Evolutionary conservation across 2,888 invertebrate species (phyloP), one percentile per base, ranked within the genome.

Genomic region (Pantelozetes paolii): DNA sequence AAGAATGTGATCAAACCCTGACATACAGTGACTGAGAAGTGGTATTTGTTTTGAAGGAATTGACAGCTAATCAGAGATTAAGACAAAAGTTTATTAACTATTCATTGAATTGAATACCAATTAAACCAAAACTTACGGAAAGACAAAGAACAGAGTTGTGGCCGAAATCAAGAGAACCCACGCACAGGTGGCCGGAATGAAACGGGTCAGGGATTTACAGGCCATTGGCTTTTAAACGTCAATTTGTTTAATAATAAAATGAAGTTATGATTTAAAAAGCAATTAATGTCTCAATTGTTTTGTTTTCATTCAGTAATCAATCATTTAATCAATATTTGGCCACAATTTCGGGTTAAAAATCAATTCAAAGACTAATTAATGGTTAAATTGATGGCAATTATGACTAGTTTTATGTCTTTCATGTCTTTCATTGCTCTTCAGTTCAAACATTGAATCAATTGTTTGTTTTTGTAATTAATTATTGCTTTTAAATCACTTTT

Each of bases 181-280:
- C 83, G 98, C 97, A 87, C 95, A 93, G 82, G 93, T 92, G 85
- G 97, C 97, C 85, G 98, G 98, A 87, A 96, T 89, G 86, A 92
- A 93, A 87, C 93, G 64, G 9, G 57, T 76, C 30, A 71, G 48
- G 26, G 70, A 72, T 32, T 76, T 76, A 54, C 76, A 76, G 32
- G 59, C 30, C 76, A 76, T 76, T 28, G 20, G 11, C 50, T 18
- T 15, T 20, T 5, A 9, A 1, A 6, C 2, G 50, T 20, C 20
- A 50, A 50, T 36, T 36, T 36, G 9, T 9, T 50, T 59, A 32
- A 59, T 59, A 57, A 3, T 23, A 57, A 23, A n/a, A 57, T 57
- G 23, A 26, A 20, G 3, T 18, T 18, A 59, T 11, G 18, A 23
- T 28, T 62, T 32, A 28, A n/a, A 62, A 62, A 62, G 18, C 62